Evolutionary conservation across 2,888 invertebrate species (phyloP).

Genomic region (Busseola fusca): DNA sequence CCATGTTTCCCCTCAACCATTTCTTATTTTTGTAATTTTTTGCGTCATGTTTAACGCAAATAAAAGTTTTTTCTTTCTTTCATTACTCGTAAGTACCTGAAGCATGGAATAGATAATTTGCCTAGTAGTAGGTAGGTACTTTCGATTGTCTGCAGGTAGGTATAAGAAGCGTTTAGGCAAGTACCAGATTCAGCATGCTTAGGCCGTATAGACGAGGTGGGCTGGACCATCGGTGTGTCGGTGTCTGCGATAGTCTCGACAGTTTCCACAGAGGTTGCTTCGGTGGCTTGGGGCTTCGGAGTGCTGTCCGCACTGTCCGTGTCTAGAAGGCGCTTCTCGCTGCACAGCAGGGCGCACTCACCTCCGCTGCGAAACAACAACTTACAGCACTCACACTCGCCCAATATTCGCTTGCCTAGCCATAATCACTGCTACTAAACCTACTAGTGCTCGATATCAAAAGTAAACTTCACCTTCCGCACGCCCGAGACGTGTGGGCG

Average conservation of each 20-base stretch:
- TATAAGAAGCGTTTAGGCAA: conserved; percentile 5
- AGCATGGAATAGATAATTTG: background rate
- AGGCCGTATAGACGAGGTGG: background rate
- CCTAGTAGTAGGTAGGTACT: background rate
- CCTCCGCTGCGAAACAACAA: conserved; percentile 64
- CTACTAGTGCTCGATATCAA: background rate
- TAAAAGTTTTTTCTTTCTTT: no score
- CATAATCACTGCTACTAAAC: background rate
- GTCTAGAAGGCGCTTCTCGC: conserved; percentile 69
- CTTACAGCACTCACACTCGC: background rate
- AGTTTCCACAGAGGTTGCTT: conserved; percentile 10
- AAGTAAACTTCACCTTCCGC: conserved; percentile 66
- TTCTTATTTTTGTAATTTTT: no score
- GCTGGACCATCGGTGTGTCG: conserved; percentile 9
- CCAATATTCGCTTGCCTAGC: background rate
- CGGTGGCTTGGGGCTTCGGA: conserved; percentile 1
- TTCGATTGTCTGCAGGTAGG: background rate
- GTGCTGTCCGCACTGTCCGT: conserved; percentile 14
- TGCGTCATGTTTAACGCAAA: no score
- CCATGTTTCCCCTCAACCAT: no score
- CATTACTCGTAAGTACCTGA: background rate
- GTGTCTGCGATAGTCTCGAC: conserved; percentile 8
- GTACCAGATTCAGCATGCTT: conserved; percentile 5
- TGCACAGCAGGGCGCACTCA: conserved; percentile 72
- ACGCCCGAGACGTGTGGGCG: conserved; percentile 75